Evolutionary conservation across 92 coral and sea anemone genomes (phyloP), one percentile per base, ranked within the genome.

Genomic region (Heteractis magnifica): DNA sequence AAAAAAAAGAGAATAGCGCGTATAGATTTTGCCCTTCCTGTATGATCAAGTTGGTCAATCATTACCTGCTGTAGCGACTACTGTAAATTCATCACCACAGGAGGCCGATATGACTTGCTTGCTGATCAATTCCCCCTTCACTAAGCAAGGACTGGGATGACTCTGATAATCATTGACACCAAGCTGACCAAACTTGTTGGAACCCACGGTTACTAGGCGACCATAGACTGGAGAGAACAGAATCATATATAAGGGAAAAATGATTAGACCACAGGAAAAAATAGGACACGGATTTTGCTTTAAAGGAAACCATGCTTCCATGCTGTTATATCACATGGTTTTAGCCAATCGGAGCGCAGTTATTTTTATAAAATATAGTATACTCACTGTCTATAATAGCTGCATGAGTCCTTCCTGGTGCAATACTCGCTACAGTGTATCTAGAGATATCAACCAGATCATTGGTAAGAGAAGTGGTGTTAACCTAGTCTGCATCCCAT

Each of bases 51-150:
- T 71, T 15, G 18, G 34, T 1, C 75, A 71, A 41, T 20, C 44
- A 34, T 78, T 85, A 96, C 99, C 95, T 86, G 97, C 91, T 0
- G 99, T 94, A 56, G 98, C 94, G 15, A 94, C 98, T 41, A 96
- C 92, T 0, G 98, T 96, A 83, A 92, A 96, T 56, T 93, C 98
- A 85, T 96, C 99, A 2, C 99, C 99, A 55, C 99, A 96, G 0
- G 99, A 94, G 34, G 98, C 99, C 5, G 88, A 73, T 12, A 90
- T 86, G 68, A 96, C 92, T 71, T 86, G 91, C 74, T 96, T 95
- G 52, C 99, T 92, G 51, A 95, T 92, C 75, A 96, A 85, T 72
- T 92, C 95, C 10, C 95, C 98, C 14, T 91, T 87, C 10, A 96
- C 93, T 26, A 92, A 82, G 82, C 94, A 89, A 13, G 99, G 99